Evolutionary conservation across 2,113 vertebrate species (phyloP).

Genomic region (Tragelaphus strepsiceros): DNA sequence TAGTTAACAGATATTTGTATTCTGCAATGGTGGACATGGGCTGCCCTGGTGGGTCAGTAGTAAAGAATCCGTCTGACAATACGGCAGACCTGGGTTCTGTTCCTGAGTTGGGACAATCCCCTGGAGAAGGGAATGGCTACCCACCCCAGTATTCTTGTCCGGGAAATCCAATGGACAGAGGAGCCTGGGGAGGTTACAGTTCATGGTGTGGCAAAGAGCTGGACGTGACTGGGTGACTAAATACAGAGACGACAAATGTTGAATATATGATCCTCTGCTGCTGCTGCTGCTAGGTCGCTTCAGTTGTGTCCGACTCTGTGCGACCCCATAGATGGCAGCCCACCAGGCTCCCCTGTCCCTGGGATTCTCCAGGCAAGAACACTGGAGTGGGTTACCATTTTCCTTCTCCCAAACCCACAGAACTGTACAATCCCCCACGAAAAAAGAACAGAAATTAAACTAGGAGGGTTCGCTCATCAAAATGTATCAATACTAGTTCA

Average conservation of each 20-base stretch:
- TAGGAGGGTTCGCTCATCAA: too few species aligned
- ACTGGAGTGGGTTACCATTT: too few species aligned
- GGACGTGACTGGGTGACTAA: not conserved
- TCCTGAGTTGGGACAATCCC: not conserved
- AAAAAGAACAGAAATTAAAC: not conserved
- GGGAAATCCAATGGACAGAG: too few species aligned
- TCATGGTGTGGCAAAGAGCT: not conserved
- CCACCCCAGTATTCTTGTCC: too few species aligned
- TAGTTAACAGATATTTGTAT: not conserved
- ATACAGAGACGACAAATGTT: not conserved
- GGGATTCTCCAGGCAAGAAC: too few species aligned
- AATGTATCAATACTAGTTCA: too few species aligned
- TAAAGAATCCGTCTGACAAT: accelerated
- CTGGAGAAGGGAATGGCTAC: not conserved
- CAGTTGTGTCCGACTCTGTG: too few species aligned
- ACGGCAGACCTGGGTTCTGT: not conserved
- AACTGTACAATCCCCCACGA: accelerated
- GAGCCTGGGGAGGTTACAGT: too few species aligned
- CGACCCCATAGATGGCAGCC: accelerated
- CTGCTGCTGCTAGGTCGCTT: too few species aligned
- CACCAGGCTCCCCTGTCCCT: too few species aligned
- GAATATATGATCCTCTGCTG: too few species aligned
- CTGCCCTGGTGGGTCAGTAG: accelerated
- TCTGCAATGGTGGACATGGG: not conserved
- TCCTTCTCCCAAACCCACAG: not conserved